These are phyloP conservation scores for Botrylloides violaceus DNA, from an alignment of 23 tunicate species.

Conservation along the genomic window DNA sequence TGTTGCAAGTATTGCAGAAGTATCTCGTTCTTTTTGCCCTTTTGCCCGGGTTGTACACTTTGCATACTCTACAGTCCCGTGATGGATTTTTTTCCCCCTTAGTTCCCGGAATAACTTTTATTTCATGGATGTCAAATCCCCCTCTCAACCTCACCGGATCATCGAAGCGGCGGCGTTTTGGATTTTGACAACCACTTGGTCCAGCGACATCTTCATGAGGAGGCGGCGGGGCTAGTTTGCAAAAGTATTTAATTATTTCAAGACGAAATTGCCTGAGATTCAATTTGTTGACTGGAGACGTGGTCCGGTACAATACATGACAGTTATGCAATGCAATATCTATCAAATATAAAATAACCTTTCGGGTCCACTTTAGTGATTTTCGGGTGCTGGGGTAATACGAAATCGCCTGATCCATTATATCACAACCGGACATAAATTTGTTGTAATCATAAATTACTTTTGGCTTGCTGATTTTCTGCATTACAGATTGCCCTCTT, in stretches of 20 bases:
- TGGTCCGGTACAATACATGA: constrained; percentile 14
- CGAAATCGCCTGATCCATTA: constrained; percentile 28
- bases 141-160: no score
- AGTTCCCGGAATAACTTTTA: no score
- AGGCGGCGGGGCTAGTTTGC: no score
- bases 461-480: constrained; percentile 25
- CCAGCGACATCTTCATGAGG: no score
- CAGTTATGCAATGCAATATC: constrained; percentile 23
- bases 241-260: background rate
- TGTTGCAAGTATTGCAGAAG: no score
- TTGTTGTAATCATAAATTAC: constrained; percentile 32
- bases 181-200: no score
- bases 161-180: no score
- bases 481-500: constrained; percentile 9
- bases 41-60: no score
- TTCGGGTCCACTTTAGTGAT: constrained; percentile 25
- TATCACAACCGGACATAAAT: constrained; percentile 32
- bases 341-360: constrained; percentile 26
- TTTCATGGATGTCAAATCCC: no score
- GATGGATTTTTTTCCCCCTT: no score
- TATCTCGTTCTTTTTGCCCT: no score
- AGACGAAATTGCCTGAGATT: background rate
- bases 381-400: constrained; percentile 30
- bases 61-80: no score
- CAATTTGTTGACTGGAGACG: background rate